Base-by-base conservation (phyloP, 2,888 invertebrate species). In the Dysmachus trigonus region DNA sequence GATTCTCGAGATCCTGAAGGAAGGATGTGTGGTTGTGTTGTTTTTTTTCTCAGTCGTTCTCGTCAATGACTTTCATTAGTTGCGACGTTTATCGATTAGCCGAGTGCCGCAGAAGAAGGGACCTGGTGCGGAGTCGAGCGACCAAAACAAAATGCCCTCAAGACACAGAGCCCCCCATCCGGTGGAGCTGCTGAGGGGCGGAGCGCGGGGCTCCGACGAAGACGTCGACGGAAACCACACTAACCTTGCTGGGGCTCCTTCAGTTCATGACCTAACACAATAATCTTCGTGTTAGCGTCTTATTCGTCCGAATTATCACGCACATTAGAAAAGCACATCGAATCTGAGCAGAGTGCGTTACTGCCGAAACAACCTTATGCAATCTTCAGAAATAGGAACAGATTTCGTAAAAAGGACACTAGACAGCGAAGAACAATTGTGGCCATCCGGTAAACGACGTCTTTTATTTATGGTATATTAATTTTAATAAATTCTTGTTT, bases 21-120 rank as follows among this genome's bases (percentile, higher is more conserved):
- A 53, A 53, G 53, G 53, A 62, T 22, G 27, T 62, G 10, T 62
- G 83, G 30, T 85, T 85, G 72, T 79, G 77, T 41, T 41, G 13
- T 38, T 38, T 79, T 71, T 79, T 85, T 79, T 71, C 47, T 41
- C 35, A 79, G 41, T 47, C 85, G 81, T 86, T 86, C 35, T 86
- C 85, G 87, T 87, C 87, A 87, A 87, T 86, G 87, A 87, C 87
- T 87, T 86, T 87, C 87, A 87, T 87, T 87, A 87, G 86, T 87
- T 85, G 87, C 82, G 87, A 87, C 86, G 86, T 87, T 86, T 87
- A 87, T 87, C 87, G 87, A 87, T 87, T 87, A 87, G 87, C 85
- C 35, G 8, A 27, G 71, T 7, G 18, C 62, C 62, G 62, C 18
- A 62, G 71, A 83, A 72, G 38, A 71, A 72, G n/a, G 62, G 38